Evolutionary conservation across 2,888 invertebrate species (phyloP).

Genomic region (Chymomyza procnemis): DNA sequence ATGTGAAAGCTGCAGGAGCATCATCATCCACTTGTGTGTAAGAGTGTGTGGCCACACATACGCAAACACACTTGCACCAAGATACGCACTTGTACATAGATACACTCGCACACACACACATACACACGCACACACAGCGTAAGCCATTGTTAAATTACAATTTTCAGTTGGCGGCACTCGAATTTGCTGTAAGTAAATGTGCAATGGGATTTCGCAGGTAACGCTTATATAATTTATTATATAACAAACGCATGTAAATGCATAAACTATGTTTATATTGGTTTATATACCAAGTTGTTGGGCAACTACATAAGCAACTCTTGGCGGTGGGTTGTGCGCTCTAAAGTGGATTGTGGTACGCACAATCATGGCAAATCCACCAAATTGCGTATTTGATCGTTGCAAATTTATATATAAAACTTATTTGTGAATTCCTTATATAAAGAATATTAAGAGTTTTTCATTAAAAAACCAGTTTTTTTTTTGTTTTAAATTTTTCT

Average conservation of each 20-base stretch:
- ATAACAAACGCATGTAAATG: conserved; percentile 31
- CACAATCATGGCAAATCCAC: no score
- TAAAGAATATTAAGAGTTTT: no score
- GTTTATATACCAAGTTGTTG: conserved; percentile 35
- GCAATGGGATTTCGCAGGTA: conserved; percentile 64
- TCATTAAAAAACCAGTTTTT: no score
- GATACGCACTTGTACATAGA: neutral
- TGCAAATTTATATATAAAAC: no score
- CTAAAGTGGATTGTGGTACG: no score
- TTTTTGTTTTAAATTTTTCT: no score
- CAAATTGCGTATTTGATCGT: no score
- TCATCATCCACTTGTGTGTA: conserved; percentile 27
- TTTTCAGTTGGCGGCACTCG: conserved; percentile 58
- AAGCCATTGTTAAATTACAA: conserved; percentile 66
- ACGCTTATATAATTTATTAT: conserved; percentile 63
- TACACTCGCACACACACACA: neutral
- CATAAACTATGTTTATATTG: conserved; percentile 50
- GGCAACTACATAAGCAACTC: neutral
- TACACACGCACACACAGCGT: neutral
- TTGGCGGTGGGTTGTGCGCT: no score
- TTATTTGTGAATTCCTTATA: no score
- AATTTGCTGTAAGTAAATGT: conserved; percentile 59
- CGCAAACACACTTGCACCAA: neutral
- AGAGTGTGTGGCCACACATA: conserved; percentile 1
- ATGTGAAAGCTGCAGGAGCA: conserved; percentile 30